These are phyloP conservation scores for Tamandua tetradactyla DNA, from an alignment of 2,797 vertebrate species.

Conservation along the genomic window DNA sequence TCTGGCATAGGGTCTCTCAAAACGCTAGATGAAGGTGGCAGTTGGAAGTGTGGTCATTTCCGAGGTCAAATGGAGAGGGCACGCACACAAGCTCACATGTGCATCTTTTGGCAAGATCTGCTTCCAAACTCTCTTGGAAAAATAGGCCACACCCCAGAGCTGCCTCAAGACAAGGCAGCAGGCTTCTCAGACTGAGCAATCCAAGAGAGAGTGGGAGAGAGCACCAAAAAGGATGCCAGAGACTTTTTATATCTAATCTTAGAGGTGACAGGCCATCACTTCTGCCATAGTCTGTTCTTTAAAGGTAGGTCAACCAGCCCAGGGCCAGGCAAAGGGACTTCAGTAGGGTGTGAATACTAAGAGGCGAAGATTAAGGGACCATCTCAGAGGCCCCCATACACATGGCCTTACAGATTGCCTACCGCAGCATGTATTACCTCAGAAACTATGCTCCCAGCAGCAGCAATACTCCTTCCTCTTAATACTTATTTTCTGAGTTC, in stretches of 20 bases:
- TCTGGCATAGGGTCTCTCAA: background rate
- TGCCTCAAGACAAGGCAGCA: background rate
- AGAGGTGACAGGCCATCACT: background rate
- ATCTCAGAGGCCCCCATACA: background rate
- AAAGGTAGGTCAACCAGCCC: background rate
- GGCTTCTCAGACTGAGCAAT: background rate
- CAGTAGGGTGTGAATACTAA: background rate
- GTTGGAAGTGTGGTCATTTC: background rate
- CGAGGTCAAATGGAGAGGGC: background rate
- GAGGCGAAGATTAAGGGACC: background rate
- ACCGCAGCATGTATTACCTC: background rate
- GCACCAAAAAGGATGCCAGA: background rate
- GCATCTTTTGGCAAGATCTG: background rate
- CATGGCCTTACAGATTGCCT: background rate
- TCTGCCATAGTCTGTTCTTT: background rate
- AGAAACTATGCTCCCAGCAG: background rate
- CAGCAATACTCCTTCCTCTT: background rate
- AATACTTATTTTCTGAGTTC: conserved; percentile 34
- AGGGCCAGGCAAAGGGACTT: background rate
- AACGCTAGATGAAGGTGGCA: background rate
- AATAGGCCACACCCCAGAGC: background rate
- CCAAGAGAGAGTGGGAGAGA: background rate
- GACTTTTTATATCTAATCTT: background rate
- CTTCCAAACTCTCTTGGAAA: background rate
- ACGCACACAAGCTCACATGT: background rate